These are phyloP conservation scores for Psammodynastes pulverulentus DNA, from an alignment of 2,113 vertebrate genomes.

Conservation along the genomic window DNA sequence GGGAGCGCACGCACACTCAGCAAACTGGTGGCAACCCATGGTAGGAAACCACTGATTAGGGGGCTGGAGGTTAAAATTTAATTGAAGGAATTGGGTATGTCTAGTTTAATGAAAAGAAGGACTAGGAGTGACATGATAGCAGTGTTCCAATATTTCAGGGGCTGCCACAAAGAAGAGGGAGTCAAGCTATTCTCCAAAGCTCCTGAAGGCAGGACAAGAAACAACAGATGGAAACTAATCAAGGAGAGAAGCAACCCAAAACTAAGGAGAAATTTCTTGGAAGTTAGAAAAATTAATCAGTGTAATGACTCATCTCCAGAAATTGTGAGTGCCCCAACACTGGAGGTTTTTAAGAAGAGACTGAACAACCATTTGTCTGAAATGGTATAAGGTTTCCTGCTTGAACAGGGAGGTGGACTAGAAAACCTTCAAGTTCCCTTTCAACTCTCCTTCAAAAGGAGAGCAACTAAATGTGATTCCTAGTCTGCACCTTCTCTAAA, in stretches of 20 bases:
- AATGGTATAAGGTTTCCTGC: no score
- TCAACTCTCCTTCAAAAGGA: not conserved
- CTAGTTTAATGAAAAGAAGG: not conserved
- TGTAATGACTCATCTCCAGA: no score
- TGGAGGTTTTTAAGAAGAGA: no score
- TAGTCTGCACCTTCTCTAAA: not conserved
- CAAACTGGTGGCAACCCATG: no score
- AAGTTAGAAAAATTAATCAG: no score
- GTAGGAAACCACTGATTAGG: no score
- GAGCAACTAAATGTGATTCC: not conserved
- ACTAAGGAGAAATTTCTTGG: no score
- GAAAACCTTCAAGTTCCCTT: not conserved
- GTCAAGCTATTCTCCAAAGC: not conserved
- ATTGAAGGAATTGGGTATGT: not conserved
- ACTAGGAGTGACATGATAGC: not conserved
- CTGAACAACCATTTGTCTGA: no score
- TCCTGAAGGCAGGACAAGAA: not conserved
- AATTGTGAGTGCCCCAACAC: no score
- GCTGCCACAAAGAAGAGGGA: not conserved
- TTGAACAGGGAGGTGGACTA: not conserved
- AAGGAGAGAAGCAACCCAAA: no score
- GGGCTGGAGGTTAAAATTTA: not conserved
- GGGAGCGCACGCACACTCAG: no score
- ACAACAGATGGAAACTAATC: no score
- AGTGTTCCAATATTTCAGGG: not conserved